Base-by-base conservation (phyloP, 23 tunicate species). In the Botrylloides violaceus region DNA sequence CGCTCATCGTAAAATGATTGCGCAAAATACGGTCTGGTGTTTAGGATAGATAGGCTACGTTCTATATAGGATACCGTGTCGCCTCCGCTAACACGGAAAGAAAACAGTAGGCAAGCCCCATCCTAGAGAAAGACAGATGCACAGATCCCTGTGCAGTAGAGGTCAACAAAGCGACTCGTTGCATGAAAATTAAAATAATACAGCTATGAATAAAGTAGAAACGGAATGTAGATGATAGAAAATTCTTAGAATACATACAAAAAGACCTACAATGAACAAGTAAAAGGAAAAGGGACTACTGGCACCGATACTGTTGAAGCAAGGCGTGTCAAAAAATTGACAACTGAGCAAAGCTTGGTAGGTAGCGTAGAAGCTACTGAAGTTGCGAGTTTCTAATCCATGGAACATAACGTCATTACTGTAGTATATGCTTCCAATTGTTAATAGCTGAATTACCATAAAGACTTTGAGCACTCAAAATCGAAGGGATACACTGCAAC, bases 251-350 rank as follows among this genome's bases (percentile, higher is more conserved):
- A 79, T 72, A 79, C 64, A 36, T 83, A 83, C 76, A 83, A 70
- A 58, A 66, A 83, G 57, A 34, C 77, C 33, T 83, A 78, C 83
- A 77, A 77, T 50, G 76, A 68, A 26, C 76, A 83, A 77, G 77
- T 77, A 4, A 59, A 60, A 37, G 89, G 89, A n/a, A 77, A 59
- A 35, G 70, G 82, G 24, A 61, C 55, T 6, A 71, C 82, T 4
- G 83, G 66, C 24, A 64, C 59, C 2, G 74, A 70, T 2, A 33
- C 83, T 4, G 20, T 79, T 3, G 75, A 70, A 1, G 50, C 83
- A 5, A 47, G 56, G 50, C 76, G 76, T 19, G 83, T 59, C 34
- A 48, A 68, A 70, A 70, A 79, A 55, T 65, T 68, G 77, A 79
- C 76, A 21, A 49, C 64, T 18, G 64, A 68, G 21, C 83, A 79